Base-by-base conservation (phyloP, 2,113 vertebrate genomes). In the Pseudonaja textilis region DNA sequence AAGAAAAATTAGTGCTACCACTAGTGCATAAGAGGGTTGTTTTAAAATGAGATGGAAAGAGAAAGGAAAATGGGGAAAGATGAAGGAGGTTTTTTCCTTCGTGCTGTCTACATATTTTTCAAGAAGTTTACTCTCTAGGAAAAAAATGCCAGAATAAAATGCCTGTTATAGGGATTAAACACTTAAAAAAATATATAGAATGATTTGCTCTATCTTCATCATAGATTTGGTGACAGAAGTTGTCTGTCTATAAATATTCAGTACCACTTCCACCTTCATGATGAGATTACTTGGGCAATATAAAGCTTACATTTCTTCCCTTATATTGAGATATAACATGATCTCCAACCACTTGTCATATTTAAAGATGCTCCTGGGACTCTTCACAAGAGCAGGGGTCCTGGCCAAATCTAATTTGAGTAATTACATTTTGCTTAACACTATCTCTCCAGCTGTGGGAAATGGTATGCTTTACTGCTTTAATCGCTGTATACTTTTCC, bases 401-500 rank as follows among this genome's bases (percentile, higher is more conserved):
- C 45, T 92, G 59, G 69, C 81, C 93, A n/a, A 86, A 94, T 94
- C 57, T 95, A 57, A 94, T 94, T 59, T 94, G 87, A 94, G 59
- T 92, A 93, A 94, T 0, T 2, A 3, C 1, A 1, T 95, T 95
- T 95, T 94, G 39, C 69, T 95, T 69, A 89, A 16, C 29, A 61
- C 95, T 92, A 25, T 93, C 8, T 69, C 59, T 57, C 34, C 86
- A 94, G n/a, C 1, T 90, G 0, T 81, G 0, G 1, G 52, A 94
- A 89, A 94, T 91, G 92, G 92, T 92, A 6, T 95, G 93, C 85
- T 87, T 93, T 95, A 93, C 64, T 94, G 23, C 20, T 11, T 64
- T 94, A 25, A 45, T 91, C 56, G 10, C n/a, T 47, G 7, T 92
- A 42, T 93, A 92, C 59, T 94, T 93, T 26, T 39, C 11, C 69